Evolutionary conservation across 2,888 invertebrate genomes (phyloP).

Genomic region (Erebia epiphron): DNA sequence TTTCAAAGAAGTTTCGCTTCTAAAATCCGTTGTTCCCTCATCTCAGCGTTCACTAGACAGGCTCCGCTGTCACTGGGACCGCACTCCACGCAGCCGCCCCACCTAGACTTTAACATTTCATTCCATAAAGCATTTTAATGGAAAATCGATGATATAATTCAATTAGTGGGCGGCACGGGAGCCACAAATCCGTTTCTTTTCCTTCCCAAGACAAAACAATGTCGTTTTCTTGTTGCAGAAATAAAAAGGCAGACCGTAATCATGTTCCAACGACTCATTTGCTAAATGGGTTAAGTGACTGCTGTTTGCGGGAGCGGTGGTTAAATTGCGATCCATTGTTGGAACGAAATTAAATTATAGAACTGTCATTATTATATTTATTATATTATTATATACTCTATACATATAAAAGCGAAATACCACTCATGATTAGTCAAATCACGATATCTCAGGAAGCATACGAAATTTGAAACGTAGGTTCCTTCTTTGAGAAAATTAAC

Average conservation of each 20-base stretch:
- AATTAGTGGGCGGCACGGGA: constrained; percentile 72
- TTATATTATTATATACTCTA: neutral
- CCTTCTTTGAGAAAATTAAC: too few species aligned
- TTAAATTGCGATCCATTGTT: constrained; percentile 24
- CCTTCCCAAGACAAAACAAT: constrained; percentile 66
- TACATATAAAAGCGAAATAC: too few species aligned
- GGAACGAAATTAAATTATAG: constrained; percentile 1
- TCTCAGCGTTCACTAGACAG: too few species aligned
- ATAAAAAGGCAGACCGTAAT: constrained; percentile 55
- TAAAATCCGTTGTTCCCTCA: too few species aligned
- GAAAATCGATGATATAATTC: constrained; percentile 82
- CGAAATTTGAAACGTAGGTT: too few species aligned
- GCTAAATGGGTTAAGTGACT: constrained; percentile 57
- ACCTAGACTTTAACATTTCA: constrained; percentile 75
- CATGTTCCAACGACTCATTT: constrained; percentile 70
- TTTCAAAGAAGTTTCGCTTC: too few species aligned
- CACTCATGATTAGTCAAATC: too few species aligned
- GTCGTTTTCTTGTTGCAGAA: constrained; percentile 54
- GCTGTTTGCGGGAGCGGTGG: constrained; percentile 30
- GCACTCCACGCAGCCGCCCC: constrained; percentile 58
- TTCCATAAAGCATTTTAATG: constrained; percentile 82
- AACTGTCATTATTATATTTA: neutral
- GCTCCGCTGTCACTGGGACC: constrained; percentile 26
- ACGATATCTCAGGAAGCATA: too few species aligned
- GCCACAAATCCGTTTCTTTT: constrained; percentile 65